A percentile compares a stretch with the other conserved stretches of the same genome.
Conservation (phyloP, 2,888 invertebrate genomes). For the Drosophila lacicola region DNA sequence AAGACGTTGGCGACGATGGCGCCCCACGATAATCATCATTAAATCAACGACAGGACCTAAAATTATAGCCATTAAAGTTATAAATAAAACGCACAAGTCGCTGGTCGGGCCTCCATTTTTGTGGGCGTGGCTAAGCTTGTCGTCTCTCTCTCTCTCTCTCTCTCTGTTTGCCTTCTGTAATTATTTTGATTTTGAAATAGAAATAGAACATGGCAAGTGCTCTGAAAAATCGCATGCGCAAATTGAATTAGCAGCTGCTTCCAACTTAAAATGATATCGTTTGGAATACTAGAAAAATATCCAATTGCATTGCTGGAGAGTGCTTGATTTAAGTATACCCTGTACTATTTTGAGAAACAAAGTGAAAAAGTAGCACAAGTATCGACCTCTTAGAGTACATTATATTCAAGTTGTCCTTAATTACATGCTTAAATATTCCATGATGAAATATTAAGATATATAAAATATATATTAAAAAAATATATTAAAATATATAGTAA, state of each 20-base stretch:
- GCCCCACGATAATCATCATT: conserved; percentile 73
- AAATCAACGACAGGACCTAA: conserved; percentile 73
- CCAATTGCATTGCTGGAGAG: neutral
- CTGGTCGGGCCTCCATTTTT: conserved; percentile 45
- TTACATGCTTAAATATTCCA: too few species aligned
- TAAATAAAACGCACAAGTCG: conserved; percentile 66
- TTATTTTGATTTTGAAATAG: conserved; percentile 66
- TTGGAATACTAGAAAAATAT: neutral
- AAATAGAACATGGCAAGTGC: conserved; percentile 42
- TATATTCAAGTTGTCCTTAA: too few species aligned
- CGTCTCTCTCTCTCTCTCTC: neutral
- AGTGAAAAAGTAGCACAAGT: too few species aligned
- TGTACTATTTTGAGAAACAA: neutral
- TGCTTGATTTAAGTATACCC: conserved; percentile 10
- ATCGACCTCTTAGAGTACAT: too few species aligned
- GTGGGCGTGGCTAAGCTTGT: conserved; percentile 60
- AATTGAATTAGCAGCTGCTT: conserved; percentile 55
- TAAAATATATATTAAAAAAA: too few species aligned
- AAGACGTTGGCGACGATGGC: conserved; percentile 45
- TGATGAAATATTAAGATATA: too few species aligned
- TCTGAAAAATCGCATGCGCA: conserved; percentile 59
- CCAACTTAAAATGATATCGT: conserved; percentile 29
- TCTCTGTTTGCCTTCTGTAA: conserved; percentile 49
- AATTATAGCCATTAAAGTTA: conserved; percentile 81
- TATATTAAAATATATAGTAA: too few species aligned